These are phyloP conservation scores for Phorcus lineatus DNA, from an alignment of 2,888 invertebrate species.

Conservation along the genomic window DNA sequence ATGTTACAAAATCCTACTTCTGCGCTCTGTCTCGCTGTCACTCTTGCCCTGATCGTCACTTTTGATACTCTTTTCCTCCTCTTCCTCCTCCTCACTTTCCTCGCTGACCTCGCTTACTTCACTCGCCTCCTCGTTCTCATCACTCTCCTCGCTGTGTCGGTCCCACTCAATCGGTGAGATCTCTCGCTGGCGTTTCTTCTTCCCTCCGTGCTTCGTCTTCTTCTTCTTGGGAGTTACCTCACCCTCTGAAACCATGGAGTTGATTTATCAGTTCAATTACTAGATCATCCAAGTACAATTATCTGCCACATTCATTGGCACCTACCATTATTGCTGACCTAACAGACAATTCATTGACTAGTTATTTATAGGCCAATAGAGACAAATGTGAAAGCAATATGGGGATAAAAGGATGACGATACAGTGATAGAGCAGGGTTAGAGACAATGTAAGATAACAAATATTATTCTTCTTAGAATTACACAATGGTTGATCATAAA, in stretches of 20 bases:
- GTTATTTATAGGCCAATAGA: too few species aligned
- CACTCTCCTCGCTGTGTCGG: conserved; percentile 54
- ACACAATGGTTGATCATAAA: not conserved
- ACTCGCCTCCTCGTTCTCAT: conserved; percentile 49
- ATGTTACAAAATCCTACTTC: not conserved
- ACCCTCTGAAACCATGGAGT: conserved; percentile 31
- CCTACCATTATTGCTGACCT: too few species aligned
- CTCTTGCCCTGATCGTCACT: conserved; percentile 42
- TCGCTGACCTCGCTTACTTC: conserved; percentile 42
- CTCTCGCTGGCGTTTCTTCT: conserved; percentile 50
- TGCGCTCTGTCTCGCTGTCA: conserved; percentile 32
- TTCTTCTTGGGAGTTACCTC: conserved; percentile 36
- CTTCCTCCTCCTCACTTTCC: conserved; percentile 43
- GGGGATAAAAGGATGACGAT: too few species aligned
- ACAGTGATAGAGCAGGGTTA: too few species aligned
- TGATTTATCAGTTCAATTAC: too few species aligned
- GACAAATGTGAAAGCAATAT: too few species aligned
- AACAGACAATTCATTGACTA: too few species aligned
- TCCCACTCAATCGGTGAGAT: conserved; percentile 74
- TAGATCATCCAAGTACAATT: too few species aligned
- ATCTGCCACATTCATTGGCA: too few species aligned
- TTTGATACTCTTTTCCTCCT: conserved; percentile 42
- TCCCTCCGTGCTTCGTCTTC: conserved; percentile 38
- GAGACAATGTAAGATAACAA: too few species aligned
- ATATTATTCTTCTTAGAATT: too few species aligned